Conservation (phyloP, 1,140 invertebrate genomes). For the Diabrotica virgifera region DNA sequence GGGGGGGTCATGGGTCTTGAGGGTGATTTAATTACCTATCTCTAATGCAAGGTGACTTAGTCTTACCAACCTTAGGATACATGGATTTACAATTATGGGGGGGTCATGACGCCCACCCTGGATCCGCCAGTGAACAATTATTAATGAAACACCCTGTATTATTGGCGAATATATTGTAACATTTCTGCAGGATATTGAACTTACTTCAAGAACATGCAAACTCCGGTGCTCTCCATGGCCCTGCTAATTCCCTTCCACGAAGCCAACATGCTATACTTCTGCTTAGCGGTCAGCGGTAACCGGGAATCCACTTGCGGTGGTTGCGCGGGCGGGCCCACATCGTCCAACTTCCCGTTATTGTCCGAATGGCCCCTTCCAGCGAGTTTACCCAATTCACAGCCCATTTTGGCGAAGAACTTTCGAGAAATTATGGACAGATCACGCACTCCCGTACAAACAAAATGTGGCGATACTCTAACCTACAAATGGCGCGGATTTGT, state of each 20-base stretch:
- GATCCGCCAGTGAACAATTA: no score
- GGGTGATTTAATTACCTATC: no score
- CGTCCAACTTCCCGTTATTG: conserved; percentile 43
- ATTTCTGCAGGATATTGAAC: conserved; percentile 35
- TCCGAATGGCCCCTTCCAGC: conserved; percentile 54
- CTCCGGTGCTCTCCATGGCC: conserved; percentile 82
- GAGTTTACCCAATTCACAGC: conserved; percentile 74
- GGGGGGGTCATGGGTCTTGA: no score
- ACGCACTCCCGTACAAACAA: not conserved
- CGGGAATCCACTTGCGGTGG: conserved; percentile 70
- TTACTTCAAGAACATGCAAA: conserved; percentile 89
- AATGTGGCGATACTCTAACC: not conserved
- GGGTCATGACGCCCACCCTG: no score
- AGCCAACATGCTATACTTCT: conserved; percentile 83
- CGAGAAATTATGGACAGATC: conserved; percentile 1
- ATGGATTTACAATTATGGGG: no score
- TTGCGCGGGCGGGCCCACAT: conserved; percentile 57
- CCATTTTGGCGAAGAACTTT: conserved; percentile 55
- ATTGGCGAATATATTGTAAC: no score
- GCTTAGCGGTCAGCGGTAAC: conserved; percentile 77
- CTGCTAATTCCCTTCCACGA: conserved; percentile 87
- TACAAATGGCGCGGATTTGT: not conserved
- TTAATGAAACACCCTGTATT: no score
- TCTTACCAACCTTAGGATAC: no score
- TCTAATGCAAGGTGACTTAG: no score